Evolutionary conservation across 2,113 vertebrate species (phyloP).

Genomic region (Numenius arquata): DNA sequence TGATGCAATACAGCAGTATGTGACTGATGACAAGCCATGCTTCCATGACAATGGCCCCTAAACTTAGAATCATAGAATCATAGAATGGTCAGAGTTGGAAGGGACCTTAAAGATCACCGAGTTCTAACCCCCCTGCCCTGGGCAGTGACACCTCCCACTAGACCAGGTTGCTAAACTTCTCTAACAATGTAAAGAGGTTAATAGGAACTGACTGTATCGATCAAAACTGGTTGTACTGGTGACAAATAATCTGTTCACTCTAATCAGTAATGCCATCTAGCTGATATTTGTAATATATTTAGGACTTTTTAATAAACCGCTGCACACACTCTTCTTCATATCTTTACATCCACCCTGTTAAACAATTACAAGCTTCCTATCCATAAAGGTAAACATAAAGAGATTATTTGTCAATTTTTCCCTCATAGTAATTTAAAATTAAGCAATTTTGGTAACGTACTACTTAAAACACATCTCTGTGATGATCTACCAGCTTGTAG

Average conservation of each 20-base stretch:
- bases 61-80: too few species aligned
- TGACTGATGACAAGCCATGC: neutral
- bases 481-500: neutral
- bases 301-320: neutral
- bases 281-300: neutral
- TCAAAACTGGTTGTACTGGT: neutral
- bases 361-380: neutral
- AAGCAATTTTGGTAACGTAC: neutral
- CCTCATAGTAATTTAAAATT: neutral
- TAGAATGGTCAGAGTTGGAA: too few species aligned
- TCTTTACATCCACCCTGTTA: neutral
- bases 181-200: neutral
- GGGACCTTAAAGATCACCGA: too few species aligned
- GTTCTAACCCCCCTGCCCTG: too few species aligned
- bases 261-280: neutral
- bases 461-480: neutral
- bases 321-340: too few species aligned
- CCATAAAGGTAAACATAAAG: neutral
- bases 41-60: neutral
- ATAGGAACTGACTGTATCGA: neutral
- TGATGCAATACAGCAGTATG: neutral
- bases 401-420: neutral
- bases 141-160: too few species aligned
- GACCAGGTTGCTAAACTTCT: neutral
- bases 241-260: neutral